A percentile compares a stretch with the other conserved stretches of the same genome.
These are phyloP conservation scores for Lasioglossum marginatum DNA, from an alignment of 2,888 invertebrate species.

Conservation along the genomic window DNA sequence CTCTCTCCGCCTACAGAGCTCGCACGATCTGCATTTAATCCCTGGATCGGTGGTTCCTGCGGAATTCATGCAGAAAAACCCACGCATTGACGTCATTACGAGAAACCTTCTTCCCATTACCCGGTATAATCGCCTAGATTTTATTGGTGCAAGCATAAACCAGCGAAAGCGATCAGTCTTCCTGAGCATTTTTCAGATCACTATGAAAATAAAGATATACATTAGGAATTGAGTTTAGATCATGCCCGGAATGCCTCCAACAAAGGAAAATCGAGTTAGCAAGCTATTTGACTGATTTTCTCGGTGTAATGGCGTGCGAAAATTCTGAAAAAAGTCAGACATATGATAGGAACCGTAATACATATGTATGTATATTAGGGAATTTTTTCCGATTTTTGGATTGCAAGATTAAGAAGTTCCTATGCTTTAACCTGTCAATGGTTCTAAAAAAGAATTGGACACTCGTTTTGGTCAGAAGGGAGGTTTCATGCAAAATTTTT, in stretches of 20 bases:
- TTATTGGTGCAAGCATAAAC: background rate
- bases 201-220: background rate
- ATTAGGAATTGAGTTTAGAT: background rate
- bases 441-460: background rate
- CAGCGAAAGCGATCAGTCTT: background rate
- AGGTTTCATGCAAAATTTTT: background rate
- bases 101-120: background rate
- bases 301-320: background rate
- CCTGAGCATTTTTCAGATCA: background rate
- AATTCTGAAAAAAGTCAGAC: background rate
- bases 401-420: background rate
- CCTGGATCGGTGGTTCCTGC: background rate
- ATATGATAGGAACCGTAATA: background rate
- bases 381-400: background rate
- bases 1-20: slow-evolving; percentile 12
- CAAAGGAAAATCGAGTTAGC: background rate
- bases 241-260: background rate
- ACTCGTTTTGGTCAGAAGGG: background rate
- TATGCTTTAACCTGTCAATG: background rate
- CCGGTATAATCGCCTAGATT: background rate
- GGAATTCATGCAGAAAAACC: background rate
- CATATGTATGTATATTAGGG: background rate
- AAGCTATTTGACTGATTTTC: background rate
- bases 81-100: background rate
- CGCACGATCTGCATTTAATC: background rate